Evolutionary conservation across 2,797 vertebrate genomes (phyloP).

Genomic region (Decapterus maruadsi): DNA sequence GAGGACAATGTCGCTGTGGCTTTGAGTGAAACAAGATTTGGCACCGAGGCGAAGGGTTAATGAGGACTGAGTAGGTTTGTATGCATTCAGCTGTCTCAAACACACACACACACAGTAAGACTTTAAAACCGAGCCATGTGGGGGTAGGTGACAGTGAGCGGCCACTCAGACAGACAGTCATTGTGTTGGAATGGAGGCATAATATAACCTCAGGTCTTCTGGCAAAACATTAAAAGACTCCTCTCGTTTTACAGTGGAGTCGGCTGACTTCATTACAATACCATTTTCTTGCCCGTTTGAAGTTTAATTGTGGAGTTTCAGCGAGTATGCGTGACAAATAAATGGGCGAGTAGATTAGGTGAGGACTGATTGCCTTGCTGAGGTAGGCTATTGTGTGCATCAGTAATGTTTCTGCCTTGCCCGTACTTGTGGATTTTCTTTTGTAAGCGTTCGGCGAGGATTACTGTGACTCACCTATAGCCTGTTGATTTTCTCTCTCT

Average conservation of each 20-base stretch:
- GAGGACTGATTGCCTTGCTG: slow-evolving; percentile 56
- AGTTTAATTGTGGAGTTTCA: slow-evolving; percentile 68
- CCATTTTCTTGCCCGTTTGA: slow-evolving; percentile 65
- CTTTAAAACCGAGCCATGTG: slow-evolving; percentile 64
- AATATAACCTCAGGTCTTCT: slow-evolving; percentile 75
- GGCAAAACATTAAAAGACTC: slow-evolving; percentile 75
- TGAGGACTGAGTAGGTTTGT: slow-evolving; percentile 60
- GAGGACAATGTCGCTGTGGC: slow-evolving; percentile 50
- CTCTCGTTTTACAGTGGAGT: slow-evolving; percentile 59
- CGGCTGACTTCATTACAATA: slow-evolving; percentile 63
- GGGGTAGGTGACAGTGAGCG: slow-evolving; percentile 78
- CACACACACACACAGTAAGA: slow-evolving; percentile 31
- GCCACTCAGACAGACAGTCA: slow-evolving; percentile 73
- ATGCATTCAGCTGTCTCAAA: slow-evolving; percentile 43
- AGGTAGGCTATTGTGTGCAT: slow-evolving; percentile 56
- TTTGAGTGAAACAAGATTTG: slow-evolving; percentile 60
- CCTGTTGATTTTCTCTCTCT: slow-evolving; percentile 41
- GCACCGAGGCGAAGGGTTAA: slow-evolving; percentile 58
- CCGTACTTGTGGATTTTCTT: slow-evolving; percentile 67
- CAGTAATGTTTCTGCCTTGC: slow-evolving; percentile 55
- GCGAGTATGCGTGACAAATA: slow-evolving; percentile 63
- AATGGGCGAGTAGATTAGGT: slow-evolving; percentile 64
- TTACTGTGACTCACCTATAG: slow-evolving; percentile 63
- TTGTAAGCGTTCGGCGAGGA: slow-evolving; percentile 49
- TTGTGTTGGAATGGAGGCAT: slow-evolving; percentile 76